Evolutionary conservation across 2,113 vertebrate species (phyloP).

Genomic region (Podarcis cretensis): DNA sequence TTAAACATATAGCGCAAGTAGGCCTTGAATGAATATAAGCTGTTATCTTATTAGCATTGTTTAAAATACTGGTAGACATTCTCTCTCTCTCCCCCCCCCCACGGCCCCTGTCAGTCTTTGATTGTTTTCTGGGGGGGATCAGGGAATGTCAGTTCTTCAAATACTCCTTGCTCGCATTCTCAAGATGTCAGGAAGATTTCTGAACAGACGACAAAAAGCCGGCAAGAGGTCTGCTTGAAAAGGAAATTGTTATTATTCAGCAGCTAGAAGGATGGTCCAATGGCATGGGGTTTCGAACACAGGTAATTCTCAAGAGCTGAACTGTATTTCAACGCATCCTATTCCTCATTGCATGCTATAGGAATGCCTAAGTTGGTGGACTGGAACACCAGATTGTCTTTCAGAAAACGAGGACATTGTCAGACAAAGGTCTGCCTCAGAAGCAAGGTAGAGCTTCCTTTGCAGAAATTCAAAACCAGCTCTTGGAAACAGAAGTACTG

Average conservation of each 20-base stretch:
- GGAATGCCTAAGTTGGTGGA: slow-evolving; percentile 38
- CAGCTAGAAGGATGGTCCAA: not conserved
- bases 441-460: slow-evolving; percentile 30
- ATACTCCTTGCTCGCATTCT: not conserved
- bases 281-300: not conserved
- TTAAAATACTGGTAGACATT: not conserved
- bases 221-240: not conserved
- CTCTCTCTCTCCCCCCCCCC: too few species aligned
- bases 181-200: slow-evolving; percentile 22
- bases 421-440: not conserved
- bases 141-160: not conserved
- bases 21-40: not conserved
- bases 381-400: slow-evolving; percentile 8
- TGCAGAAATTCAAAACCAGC: slow-evolving; percentile 30
- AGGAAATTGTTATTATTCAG: not conserved
- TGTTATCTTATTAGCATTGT: not conserved
- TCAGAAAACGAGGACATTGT: not conserved
- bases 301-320: not conserved
- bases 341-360: not conserved
- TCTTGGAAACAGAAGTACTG: slow-evolving; percentile 27
- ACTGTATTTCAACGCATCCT: not conserved
- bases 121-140: not conserved
- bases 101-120: not conserved
- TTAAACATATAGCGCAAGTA: too few species aligned
- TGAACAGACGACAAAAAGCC: slow-evolving; percentile 5